Base-by-base conservation (phyloP, 2,888 invertebrate species). In the Antheraea assamensis region DNA sequence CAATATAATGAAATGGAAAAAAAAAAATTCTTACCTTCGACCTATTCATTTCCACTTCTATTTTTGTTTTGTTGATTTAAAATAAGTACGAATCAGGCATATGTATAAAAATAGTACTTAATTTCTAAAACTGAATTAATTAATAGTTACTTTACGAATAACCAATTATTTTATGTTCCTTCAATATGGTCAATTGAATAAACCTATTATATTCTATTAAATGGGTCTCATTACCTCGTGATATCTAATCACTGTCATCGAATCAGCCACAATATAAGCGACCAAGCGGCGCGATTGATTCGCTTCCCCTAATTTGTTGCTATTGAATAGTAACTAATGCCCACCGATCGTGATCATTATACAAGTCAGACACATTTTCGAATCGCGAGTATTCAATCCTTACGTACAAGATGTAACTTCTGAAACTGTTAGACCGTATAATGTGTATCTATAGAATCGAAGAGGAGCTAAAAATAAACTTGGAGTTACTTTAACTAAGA, bases 291-390 rank as follows among this genome's bases (percentile, higher is more conserved):
- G 21, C 35, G 68, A 68, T 68, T 68, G 68, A 35, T 68, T 68
- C 68, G 68, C 68, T 68, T n/a, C 68, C 7, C 68, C 68, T 68
- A 68, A 68, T 68, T 68, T 68, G 68, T 68, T 68, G 35, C 35
- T 21, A 68, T 68, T 31, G n/a, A 35, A 68, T n/a, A 35, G 68
- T 21, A 35, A 35, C 68, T 35, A 68, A 35, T 68, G 68, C 35
- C 68, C 31, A 35, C 35, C 21, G 68, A 68, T 68, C 35, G 35
- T 35, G 35, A 35, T 68, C 35, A 21, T 35, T 68, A 19, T 35
- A 13, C 21, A 68, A n/a, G 19, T 7, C 64, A 66, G 30, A 35
- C 68, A 68, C 68, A 35, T 68, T 68, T 35, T 68, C 35, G 24
- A 35, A n/a, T 3, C 10, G 15, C 24, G 15, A 7, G 15, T 1